Base-by-base conservation (phyloP, 2,888 invertebrate species). In the Ametastegia equiseti region DNA sequence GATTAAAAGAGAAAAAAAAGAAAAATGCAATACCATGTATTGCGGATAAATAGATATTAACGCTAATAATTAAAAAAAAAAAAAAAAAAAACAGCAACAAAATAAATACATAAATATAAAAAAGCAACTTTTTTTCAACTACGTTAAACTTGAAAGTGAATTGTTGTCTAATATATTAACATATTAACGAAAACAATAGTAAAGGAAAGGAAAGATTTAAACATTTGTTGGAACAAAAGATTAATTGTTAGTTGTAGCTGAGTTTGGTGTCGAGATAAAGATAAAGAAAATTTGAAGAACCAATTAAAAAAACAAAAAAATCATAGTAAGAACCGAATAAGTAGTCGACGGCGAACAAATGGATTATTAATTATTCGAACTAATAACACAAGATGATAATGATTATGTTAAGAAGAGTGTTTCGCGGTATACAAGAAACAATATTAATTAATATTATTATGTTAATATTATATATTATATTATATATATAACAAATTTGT, bases 1-100 rank as follows among this genome's bases (percentile, higher is more conserved):
- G 71, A 36, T 15, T 5, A 9, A 6, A 42, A 27, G 19, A 11
- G 23, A 19, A 27, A 9, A 27, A 60, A 27, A 5, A 60, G 11
- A 27, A 79, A 81, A 85, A 82, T 82, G 85, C 87, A 87, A 87
- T 88, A 87, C 87, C 82, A 67, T 88, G 88, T 88, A 88, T 87
- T 88, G 87, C 82, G 81, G 82, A 83, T 60, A 80, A 69, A 54
- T 80, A 83, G 69, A 84, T 85, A 84, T 84, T 83, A 84, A n/a
- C n/a, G n/a, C n/a, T n/a, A n/a, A n/a, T 84, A 83, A 83, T 85
- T 85, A 84, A 65, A 84, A 84, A 30, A 65, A 45, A 60, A 39
- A 77, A n/a, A n/a, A n/a, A n/a, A n/a, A n/a, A n/a, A n/a, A n/a
- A n/a, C n/a, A n/a, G n/a, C n/a, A n/a, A n/a, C n/a, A n/a, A n/a